Evolutionary conservation across 1,140 invertebrate species (phyloP).

Genomic region (Nephotettix cincticeps): DNA sequence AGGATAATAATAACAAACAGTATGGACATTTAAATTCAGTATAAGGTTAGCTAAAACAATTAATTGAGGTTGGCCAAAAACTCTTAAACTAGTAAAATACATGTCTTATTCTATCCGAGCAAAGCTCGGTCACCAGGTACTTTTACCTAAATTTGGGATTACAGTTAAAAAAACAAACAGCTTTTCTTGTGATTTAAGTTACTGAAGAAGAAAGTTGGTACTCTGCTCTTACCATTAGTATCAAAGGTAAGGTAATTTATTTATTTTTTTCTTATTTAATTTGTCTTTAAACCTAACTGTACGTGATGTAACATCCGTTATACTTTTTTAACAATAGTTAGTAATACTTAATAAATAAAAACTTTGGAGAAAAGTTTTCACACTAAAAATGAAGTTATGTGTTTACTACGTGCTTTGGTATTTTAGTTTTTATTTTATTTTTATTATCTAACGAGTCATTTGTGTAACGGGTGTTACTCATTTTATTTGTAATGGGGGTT

Average conservation of each 20-base stretch:
- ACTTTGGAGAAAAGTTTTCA: background rate
- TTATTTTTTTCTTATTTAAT: background rate
- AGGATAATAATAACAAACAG: no score
- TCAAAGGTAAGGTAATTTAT: background rate
- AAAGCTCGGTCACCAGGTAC: no score
- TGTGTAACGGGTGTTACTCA: no score
- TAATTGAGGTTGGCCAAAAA: no score
- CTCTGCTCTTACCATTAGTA: background rate
- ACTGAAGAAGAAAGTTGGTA: background rate
- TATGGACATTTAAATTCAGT: no score
- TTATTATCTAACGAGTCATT: background rate
- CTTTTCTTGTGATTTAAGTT: background rate
- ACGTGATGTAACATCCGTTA: background rate
- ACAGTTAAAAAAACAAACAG: background rate
- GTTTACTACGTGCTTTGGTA: background rate
- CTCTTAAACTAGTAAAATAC: no score
- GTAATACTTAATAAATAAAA: background rate
- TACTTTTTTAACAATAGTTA: constrained; percentile 5
- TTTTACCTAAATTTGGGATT: background rate
- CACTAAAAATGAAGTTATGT: constrained; percentile 8
- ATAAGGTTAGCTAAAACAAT: no score
- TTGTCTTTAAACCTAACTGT: background rate
- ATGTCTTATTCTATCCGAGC: no score
- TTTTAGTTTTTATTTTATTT: background rate
- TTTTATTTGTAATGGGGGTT: no score